These are phyloP conservation scores for Azemiops feae DNA, from an alignment of 2,113 vertebrate genomes.

Conservation along the genomic window DNA sequence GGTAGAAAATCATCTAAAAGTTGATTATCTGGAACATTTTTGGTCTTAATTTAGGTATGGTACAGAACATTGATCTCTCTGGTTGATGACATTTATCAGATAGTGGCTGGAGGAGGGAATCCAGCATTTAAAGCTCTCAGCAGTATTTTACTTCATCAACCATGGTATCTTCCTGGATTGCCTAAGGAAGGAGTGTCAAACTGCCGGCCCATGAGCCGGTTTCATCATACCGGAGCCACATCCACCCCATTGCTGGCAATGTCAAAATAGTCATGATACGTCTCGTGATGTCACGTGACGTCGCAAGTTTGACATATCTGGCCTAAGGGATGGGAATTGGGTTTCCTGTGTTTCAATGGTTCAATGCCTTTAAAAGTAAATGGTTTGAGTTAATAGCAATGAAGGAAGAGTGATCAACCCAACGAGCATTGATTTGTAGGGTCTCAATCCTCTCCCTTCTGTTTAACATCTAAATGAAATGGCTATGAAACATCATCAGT, in stretches of 20 bases:
- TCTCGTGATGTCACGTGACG: too few species aligned
- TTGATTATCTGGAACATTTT: neutral
- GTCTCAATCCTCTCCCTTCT: neutral
- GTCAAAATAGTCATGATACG: too few species aligned
- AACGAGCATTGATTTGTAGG: neutral
- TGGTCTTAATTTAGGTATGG: neutral
- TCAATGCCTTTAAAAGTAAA: neutral
- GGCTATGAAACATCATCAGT: neutral
- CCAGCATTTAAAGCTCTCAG: neutral
- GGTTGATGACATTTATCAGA: neutral
- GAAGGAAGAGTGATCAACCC: neutral
- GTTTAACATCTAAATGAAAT: neutral
- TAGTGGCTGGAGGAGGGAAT: neutral
- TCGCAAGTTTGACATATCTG: too few species aligned
- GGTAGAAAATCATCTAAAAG: neutral
- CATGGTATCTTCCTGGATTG: neutral
- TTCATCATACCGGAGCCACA: too few species aligned
- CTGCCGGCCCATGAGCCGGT: too few species aligned
- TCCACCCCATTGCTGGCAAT: too few species aligned
- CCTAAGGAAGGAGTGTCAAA: neutral
- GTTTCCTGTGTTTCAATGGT: neutral
- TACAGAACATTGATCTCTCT: neutral
- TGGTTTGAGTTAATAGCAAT: neutral
- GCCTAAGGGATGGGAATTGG: neutral
- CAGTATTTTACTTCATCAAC: neutral